Evolutionary conservation across 1,140 invertebrate species (phyloP).

Genomic region (Caerostris darwini): DNA sequence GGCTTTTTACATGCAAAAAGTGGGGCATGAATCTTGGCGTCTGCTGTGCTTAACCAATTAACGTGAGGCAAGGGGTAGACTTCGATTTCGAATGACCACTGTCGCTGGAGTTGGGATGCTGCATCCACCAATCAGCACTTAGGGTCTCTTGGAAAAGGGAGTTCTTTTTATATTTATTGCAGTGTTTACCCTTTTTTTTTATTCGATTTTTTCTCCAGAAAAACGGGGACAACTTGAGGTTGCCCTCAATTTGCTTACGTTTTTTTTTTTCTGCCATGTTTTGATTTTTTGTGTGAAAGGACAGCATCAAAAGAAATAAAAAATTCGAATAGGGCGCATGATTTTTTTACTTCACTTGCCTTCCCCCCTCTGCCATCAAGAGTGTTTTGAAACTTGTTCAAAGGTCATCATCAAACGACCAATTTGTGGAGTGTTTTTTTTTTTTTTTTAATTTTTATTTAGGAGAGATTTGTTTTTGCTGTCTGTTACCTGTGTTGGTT

Average conservation of each 20-base stretch:
- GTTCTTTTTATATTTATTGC: slow-evolving; percentile 15
- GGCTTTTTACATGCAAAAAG: slow-evolving; percentile 36
- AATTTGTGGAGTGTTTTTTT: not conserved
- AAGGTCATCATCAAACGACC: slow-evolving; percentile 61
- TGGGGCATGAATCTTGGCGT: slow-evolving; percentile 11
- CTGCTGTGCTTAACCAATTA: slow-evolving; percentile 32
- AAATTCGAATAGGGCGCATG: slow-evolving; percentile 38
- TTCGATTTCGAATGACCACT: slow-evolving; percentile 59
- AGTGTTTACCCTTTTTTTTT: not conserved
- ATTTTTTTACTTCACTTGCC: not conserved
- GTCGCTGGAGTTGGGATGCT: slow-evolving; percentile 1
- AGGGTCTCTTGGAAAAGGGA: not conserved
- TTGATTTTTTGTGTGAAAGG: not conserved
- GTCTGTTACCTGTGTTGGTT: slow-evolving; percentile 11
- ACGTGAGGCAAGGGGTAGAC: slow-evolving; percentile 38
- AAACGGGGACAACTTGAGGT: slow-evolving; percentile 66
- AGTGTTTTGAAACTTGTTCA: slow-evolving; percentile 58
- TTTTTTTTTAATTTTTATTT: no score
- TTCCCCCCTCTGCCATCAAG: not conserved
- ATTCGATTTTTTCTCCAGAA: not conserved
- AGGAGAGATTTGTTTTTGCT: slow-evolving; percentile 39
- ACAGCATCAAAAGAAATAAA: slow-evolving; percentile 21
- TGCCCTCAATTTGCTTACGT: slow-evolving; percentile 55
- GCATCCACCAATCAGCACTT: slow-evolving; percentile 27
- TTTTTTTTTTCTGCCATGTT: slow-evolving; percentile 5